Evolutionary conservation across 64 coral and sea anemone genomes (phyloP), one percentile per base, ranked within the genome.

Genomic region (Montipora cactus): DNA sequence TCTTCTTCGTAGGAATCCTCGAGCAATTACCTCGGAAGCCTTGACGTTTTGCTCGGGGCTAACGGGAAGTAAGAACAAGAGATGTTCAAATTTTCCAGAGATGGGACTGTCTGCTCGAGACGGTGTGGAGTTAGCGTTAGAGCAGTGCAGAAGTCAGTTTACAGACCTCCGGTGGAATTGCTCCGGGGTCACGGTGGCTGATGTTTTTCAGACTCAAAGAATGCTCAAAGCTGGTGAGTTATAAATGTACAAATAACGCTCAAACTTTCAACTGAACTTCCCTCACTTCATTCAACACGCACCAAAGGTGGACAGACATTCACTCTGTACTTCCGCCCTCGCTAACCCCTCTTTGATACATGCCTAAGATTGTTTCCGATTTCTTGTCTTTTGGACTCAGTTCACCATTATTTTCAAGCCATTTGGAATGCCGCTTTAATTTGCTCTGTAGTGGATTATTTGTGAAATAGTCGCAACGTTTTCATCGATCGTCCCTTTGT

Each of bases 131-230:
- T 76, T 89, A 21, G 96, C 93, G 7, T 62, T 98, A 48, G 83
- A 82, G 53, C 89, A 98, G 89, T 98, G 96, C 58, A 75, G 86
- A 49, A 95, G 74, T 9, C 93, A 95, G 67, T 98, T 98, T 85
- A 87, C 49, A 15, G 79, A 98, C 68, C 93, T 82, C 45, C 83
- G 90, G 13, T 98, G 96, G 96, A 98, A 98, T 57, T 98, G 96
- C 23, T 92, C 96, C 3, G 96, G 96, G 1, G 79, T 98, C 47
- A 98, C 85, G 11, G 78, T 86, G 59, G 96, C 96, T 59, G 83
- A 98, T 10, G 93, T 98, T 62, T 98, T 98, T 78, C 78, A 89
- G 86, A 84, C 61, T 10, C 70, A 73, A 75, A 93, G 96, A 79
- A 89, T 98, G 46, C 81, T 98, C 23, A 91, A 64, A 58, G 88